These are phyloP conservation scores for Indicator maculatus DNA, from an alignment of 2,113 vertebrate species.

Conservation along the genomic window DNA sequence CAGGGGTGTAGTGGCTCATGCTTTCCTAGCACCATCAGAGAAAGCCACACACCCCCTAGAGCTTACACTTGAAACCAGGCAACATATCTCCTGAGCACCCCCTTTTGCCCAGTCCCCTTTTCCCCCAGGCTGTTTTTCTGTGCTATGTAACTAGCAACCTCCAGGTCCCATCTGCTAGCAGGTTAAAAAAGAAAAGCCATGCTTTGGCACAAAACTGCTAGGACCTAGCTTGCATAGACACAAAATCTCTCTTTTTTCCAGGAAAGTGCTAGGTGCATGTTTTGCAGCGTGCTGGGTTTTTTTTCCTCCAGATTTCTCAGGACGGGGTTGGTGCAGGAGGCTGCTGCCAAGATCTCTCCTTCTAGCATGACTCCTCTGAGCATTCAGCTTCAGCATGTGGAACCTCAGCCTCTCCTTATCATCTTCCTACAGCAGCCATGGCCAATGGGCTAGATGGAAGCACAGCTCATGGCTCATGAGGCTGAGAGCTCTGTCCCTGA, in stretches of 20 bases:
- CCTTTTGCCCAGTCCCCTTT: not conserved
- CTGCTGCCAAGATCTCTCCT: not conserved
- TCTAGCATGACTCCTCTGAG: not conserved
- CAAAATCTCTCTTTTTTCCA: not conserved
- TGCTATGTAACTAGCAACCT: not conserved
- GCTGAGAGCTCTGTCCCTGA: not conserved
- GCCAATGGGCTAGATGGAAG: not conserved
- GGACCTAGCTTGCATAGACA: not conserved
- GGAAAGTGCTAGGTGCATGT: not conserved
- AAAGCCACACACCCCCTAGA: not conserved
- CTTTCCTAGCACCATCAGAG: not conserved
- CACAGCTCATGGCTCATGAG: not conserved
- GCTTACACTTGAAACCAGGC: not conserved
- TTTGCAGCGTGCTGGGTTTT: not conserved
- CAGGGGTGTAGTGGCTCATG: no score
- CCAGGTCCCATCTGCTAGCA: not conserved
- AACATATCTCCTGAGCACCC: accelerated
- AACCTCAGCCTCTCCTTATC: not conserved
- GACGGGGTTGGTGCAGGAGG: not conserved
- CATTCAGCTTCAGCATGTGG: not conserved
- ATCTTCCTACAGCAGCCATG: not conserved
- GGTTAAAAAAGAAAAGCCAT: not conserved
- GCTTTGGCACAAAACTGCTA: not conserved
- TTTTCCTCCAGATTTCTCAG: not conserved
- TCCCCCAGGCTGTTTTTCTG: accelerated